Conservation (phyloP, 2,797 vertebrate genomes). For the Anguilla megastoma region DNA sequence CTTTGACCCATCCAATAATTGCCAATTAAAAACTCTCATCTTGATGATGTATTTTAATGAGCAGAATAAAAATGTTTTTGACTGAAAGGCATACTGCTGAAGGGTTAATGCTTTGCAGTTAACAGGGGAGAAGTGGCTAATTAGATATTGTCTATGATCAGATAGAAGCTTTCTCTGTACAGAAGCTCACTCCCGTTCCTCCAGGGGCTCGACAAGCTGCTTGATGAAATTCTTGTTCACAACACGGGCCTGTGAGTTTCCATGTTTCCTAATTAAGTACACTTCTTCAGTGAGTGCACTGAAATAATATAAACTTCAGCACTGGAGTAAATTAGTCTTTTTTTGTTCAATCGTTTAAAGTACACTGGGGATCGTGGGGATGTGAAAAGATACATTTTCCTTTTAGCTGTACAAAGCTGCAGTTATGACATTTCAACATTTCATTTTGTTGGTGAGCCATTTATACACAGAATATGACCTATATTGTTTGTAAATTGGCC, state of each 20-base stretch:
- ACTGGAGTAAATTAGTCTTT: background rate
- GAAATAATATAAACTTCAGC: constrained; percentile 27
- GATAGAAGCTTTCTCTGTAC: background rate
- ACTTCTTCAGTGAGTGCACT: background rate
- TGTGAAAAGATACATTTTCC: background rate
- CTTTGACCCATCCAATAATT: background rate
- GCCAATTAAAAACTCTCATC: background rate
- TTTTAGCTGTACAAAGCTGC: background rate
- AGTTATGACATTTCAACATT: background rate
- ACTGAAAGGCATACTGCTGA: background rate
- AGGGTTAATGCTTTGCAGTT: background rate
- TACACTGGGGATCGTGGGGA: background rate
- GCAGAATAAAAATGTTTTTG: background rate
- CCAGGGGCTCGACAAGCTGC: background rate
- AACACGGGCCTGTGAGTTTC: background rate
- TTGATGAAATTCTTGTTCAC: constrained; percentile 1
- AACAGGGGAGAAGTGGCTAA: background rate
- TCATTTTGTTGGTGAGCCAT: background rate
- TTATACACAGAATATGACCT: background rate
- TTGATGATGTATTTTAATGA: background rate
- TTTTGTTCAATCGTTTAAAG: background rate
- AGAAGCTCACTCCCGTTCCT: background rate
- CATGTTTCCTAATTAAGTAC: constrained; percentile 22
- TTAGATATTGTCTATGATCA: constrained; percentile 5
- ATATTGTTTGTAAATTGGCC: background rate